phyloP scores from a whole-genome alignment of 2,888 invertebrate genomes.

The Drosophila aldrichi region DNA sequence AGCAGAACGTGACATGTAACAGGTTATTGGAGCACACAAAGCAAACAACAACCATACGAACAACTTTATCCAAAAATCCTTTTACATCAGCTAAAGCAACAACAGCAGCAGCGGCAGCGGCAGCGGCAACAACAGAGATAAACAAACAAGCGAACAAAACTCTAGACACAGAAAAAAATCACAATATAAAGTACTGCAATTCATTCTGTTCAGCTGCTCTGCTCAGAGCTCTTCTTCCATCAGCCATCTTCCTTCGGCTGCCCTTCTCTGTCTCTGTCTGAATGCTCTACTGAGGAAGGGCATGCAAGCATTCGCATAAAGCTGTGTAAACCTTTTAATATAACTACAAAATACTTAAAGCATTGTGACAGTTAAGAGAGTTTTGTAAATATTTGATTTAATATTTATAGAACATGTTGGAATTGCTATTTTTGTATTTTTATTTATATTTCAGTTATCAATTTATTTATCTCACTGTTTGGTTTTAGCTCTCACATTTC shows the following conservation, averaged over 20 bases:
- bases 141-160: constrained; percentile 40
- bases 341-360: not conserved
- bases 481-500: not conserved
- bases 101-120: constrained; percentile 11
- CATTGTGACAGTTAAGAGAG: not conserved
- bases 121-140: constrained; percentile 34
- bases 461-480: not conserved
- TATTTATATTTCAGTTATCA: too few relatives aligned
- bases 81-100: constrained; percentile 54
- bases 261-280: not conserved
- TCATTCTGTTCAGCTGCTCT: constrained; percentile 73
- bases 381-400: not conserved
- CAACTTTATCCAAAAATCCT: constrained; percentile 74
- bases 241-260: not conserved
- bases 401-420: not conserved
- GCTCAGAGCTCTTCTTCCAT: constrained; percentile 20
- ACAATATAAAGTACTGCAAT: constrained; percentile 79
- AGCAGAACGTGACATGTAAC: constrained; percentile 68
- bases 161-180: constrained; percentile 56
- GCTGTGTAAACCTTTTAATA: not conserved
- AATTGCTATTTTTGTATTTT: not conserved
- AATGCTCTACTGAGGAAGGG: constrained; percentile 22
- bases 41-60: constrained; percentile 58
- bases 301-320: not conserved
- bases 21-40: constrained; percentile 68